A percentile compares a stretch with the other conserved stretches of the same genome.
Evolutionary conservation across 2,888 invertebrate species (phyloP).

Genomic region (Diaprepes abbreviatus): DNA sequence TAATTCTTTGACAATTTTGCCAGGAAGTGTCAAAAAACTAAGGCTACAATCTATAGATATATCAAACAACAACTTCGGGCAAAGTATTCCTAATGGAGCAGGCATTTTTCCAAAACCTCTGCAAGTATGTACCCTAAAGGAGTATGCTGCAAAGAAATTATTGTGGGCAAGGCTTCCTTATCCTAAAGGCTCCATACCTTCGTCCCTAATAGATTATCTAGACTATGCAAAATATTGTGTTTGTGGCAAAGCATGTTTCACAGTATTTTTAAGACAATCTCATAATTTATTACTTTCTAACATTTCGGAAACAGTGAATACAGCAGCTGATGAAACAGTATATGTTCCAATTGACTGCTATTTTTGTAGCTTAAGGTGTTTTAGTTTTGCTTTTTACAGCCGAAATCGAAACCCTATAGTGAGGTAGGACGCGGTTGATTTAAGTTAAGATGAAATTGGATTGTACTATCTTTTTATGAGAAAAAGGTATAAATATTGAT

Average conservation of each 20-base stretch:
- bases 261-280: slow-evolving; percentile 59
- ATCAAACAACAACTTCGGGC: slow-evolving; percentile 71
- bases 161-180: slow-evolving; percentile 71
- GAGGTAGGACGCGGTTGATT: slow-evolving; percentile 69
- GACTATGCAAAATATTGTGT: slow-evolving; percentile 75
- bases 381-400: slow-evolving; percentile 56
- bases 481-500: too few species aligned
- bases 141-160: slow-evolving; percentile 71
- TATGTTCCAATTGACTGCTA: slow-evolving; percentile 73
- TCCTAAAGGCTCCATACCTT: slow-evolving; percentile 72
- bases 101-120: slow-evolving; percentile 58
- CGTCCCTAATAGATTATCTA: slow-evolving; percentile 73
- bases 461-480: too few species aligned
- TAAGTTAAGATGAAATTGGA: slow-evolving; percentile 58
- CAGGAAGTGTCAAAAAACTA: slow-evolving; percentile 74
- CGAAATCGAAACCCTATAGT: slow-evolving; percentile 64
- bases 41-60: slow-evolving; percentile 72
- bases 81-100: slow-evolving; percentile 46
- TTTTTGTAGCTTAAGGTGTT: slow-evolving; percentile 74
- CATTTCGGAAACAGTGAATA: slow-evolving; percentile 66
- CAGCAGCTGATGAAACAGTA: slow-evolving; percentile 62
- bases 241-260: slow-evolving; percentile 70
- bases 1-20: slow-evolving; percentile 71
- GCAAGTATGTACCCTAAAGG: slow-evolving; percentile 70
- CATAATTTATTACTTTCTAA: slow-evolving; percentile 66